Conservation (phyloP, 2,888 invertebrate species). For the Diogma glabrata region DNA sequence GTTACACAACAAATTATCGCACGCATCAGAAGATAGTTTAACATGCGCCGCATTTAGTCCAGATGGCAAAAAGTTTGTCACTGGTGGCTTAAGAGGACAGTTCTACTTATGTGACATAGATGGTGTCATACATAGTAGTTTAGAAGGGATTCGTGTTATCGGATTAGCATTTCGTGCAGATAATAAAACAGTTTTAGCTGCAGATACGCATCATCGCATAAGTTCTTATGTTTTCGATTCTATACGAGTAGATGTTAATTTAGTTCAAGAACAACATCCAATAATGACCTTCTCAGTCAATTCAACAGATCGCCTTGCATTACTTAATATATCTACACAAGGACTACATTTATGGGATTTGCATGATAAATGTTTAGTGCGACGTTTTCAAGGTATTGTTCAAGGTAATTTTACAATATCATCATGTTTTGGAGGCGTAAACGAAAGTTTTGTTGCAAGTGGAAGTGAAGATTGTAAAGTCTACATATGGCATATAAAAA, state of each 20-base stretch:
- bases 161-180: conserved; percentile 82
- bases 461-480: conserved; percentile 91
- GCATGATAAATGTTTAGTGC: conserved; percentile 72
- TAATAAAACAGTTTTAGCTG: conserved; percentile 83
- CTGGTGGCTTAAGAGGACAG: conserved; percentile 91
- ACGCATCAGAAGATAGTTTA: conserved; percentile 88
- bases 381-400: conserved; percentile 91
- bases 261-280: conserved; percentile 85
- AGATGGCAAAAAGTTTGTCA: conserved; percentile 82
- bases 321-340: conserved; percentile 90
- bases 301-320: conserved; percentile 73
- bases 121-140: conserved; percentile 82
- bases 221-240: conserved; percentile 86
- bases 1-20: conserved; percentile 72
- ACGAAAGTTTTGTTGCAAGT: conserved; percentile 94
- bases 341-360: conserved; percentile 98
- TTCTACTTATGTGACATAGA: conserved; percentile 88
- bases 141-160: conserved; percentile 97
- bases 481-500: conserved; percentile 89
- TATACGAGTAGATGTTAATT: conserved; percentile 54
- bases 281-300: conserved; percentile 95
- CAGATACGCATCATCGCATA: conserved; percentile 94
- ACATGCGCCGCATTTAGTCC: conserved; percentile 92
- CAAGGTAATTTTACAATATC: conserved; percentile 98
- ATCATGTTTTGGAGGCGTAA: conserved; percentile 94